A percentile compares a stretch with the other conserved stretches of the same genome.
phyloP scores from a whole-genome alignment of 2,888 invertebrate genomes.

The Slavum lentiscoides region DNA sequence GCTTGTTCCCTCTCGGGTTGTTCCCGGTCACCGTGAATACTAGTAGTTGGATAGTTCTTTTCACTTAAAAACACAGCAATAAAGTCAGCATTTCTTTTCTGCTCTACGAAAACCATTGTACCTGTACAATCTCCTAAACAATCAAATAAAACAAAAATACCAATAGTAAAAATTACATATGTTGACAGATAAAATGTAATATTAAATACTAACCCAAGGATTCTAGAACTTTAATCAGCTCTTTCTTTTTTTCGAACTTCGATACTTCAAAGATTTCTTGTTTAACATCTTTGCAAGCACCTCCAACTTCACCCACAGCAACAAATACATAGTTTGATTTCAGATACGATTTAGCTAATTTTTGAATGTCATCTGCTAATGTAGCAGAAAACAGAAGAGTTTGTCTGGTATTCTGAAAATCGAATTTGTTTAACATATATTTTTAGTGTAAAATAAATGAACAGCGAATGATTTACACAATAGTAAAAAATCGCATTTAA shows the following conservation, averaged over 20 bases:
- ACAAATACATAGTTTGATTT: conserved; percentile 77
- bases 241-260: conserved; percentile 74
- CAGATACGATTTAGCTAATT: conserved; percentile 79
- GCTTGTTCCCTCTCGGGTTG: conserved; percentile 75
- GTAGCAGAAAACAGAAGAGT: conserved; percentile 81
- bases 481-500: neutral
- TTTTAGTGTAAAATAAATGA: neutral
- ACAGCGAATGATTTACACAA: neutral
- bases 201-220: conserved; percentile 60
- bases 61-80: conserved; percentile 81
- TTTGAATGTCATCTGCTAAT: conserved; percentile 74
- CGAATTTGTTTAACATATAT: neutral
- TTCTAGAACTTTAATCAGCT: conserved; percentile 71
- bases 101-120: conserved; percentile 87
- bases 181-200: neutral
- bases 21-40: conserved; percentile 74
- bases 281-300: conserved; percentile 87
- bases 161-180: neutral
- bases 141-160: neutral
- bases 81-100: conserved; percentile 88
- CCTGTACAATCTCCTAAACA: conserved; percentile 59
- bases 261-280: conserved; percentile 75
- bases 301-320: conserved; percentile 88
- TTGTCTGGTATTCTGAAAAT: conserved; percentile 60
- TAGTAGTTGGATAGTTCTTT: conserved; percentile 70